phyloP scores from a whole-genome alignment of 53 echinoderm and acorn worm species.

The Zoroaster sp. region DNA sequence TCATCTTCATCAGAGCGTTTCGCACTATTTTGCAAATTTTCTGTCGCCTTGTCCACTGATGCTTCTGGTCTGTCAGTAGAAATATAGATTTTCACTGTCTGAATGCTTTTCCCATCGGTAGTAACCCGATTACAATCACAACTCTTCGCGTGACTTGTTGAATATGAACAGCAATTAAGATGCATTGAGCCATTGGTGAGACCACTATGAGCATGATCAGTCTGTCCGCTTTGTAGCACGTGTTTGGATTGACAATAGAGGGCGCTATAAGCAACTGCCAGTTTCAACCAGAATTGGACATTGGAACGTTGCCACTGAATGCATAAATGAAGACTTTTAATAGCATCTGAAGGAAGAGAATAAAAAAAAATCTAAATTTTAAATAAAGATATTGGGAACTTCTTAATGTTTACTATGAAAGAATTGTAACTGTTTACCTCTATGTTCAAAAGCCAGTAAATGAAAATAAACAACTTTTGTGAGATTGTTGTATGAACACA shows the following conservation, averaged over 20 bases:
- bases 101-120: neutral
- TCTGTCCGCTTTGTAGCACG: neutral
- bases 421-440: too few relatives aligned
- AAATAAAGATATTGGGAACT: neutral
- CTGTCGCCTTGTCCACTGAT: neutral
- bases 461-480: too few relatives aligned
- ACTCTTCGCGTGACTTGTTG: too few relatives aligned
- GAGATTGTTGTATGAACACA: too few relatives aligned
- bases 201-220: neutral
- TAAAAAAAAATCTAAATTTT: neutral
- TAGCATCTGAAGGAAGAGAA: slow-evolving; percentile 26
- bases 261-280: slow-evolving; percentile 38
- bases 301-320: slow-evolving; percentile 42
- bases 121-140: too few relatives aligned
- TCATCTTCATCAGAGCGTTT: neutral
- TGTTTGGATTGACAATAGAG: slow-evolving; percentile 12
- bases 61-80: neutral
- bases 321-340: slow-evolving; percentile 47
- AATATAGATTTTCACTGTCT: too few relatives aligned
- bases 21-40: neutral
- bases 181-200: neutral
- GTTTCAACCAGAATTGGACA: slow-evolving; percentile 44
- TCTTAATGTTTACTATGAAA: too few relatives aligned
- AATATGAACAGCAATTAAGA: too few relatives aligned
- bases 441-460: too few relatives aligned